A percentile compares a stretch with the other conserved stretches of the same genome.
Conservation (phyloP, 1,140 invertebrate species). For the Drosophila pseudoobscura region DNA sequence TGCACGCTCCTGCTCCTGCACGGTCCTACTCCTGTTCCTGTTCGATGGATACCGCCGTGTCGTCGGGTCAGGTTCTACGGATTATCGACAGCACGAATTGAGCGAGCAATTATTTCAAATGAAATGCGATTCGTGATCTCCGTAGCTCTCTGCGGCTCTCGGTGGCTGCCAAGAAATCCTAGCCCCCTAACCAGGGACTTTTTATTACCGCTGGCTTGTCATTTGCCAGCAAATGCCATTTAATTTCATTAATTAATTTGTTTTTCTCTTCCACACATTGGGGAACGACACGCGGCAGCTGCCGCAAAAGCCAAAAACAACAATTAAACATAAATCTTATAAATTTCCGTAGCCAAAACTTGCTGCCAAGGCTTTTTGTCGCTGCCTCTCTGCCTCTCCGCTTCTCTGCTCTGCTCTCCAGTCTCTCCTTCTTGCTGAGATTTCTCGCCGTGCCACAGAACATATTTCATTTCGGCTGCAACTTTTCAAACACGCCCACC, state of each 20-base stretch:
- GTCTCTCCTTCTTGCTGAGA: conserved; percentile 42
- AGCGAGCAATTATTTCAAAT: conserved; percentile 11
- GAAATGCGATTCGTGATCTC: conserved; percentile 14
- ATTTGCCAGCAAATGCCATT: conserved; percentile 69
- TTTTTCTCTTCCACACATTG: conserved; percentile 36
- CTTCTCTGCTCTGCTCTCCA: conserved; percentile 7
- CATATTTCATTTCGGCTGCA: conserved; percentile 79
- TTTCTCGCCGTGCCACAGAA: conserved; percentile 73
- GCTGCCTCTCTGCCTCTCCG: conserved; percentile 8
- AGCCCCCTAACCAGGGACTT: conserved; percentile 14
- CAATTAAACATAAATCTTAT: conserved; percentile 82
- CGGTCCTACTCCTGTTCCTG: too few relatives aligned
- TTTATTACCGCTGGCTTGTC: conserved; percentile 54
- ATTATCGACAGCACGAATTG: too few relatives aligned
- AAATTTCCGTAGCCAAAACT: conserved; percentile 80
- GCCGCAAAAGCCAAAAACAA: conserved; percentile 80
- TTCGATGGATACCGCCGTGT: too few relatives aligned
- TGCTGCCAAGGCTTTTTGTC: conserved; percentile 70
- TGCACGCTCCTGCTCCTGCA: not conserved
- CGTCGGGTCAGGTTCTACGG: not conserved
- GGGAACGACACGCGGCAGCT: conserved; percentile 63
- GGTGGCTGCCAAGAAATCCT: conserved; percentile 13
- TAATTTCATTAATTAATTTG: conserved; percentile 81
- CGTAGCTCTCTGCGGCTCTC: not conserved
- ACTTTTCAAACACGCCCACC: conserved; percentile 72